Conservation (phyloP, 2,888 invertebrate genomes). For the Melitaea athalia region DNA sequence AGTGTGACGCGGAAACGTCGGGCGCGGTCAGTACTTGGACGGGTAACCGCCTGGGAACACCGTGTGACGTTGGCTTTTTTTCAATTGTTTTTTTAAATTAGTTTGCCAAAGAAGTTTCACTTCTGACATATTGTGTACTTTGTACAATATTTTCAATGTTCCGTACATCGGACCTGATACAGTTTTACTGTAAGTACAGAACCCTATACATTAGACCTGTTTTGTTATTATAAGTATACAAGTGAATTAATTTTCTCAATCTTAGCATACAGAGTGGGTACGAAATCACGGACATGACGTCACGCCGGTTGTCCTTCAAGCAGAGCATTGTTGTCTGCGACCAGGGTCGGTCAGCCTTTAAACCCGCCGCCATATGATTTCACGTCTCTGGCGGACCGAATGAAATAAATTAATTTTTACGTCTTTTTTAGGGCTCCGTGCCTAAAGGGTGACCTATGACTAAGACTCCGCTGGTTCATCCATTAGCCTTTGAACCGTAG, state of each 20-base stretch:
- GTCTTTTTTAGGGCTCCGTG: neutral
- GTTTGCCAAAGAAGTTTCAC: no score
- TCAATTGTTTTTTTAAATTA: no score
- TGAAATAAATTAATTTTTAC: neutral
- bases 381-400: conserved; percentile 19
- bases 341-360: conserved; percentile 37
- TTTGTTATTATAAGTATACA: neutral
- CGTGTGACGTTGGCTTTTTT: neutral
- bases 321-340: conserved; percentile 63
- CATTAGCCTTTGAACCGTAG: no score
- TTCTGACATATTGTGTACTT: no score
- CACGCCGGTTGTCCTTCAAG: conserved; percentile 51
- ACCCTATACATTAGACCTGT: neutral
- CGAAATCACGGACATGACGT: conserved; percentile 50
- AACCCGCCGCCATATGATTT: conserved; percentile 11
- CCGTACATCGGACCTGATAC: no score
- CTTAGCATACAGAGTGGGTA: conserved; percentile 10
- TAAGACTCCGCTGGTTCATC: no score
- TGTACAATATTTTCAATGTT: no score
- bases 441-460: no score
- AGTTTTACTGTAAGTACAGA: no score
- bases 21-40: conserved; percentile 77
- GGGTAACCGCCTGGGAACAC: conserved; percentile 59
- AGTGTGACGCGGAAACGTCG: no score
- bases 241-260: neutral